Percentiles rank a stretch among this genome's conserved stretches.
phyloP scores from a whole-genome alignment of 2,888 invertebrate species.

The Dorcus hopei region DNA sequence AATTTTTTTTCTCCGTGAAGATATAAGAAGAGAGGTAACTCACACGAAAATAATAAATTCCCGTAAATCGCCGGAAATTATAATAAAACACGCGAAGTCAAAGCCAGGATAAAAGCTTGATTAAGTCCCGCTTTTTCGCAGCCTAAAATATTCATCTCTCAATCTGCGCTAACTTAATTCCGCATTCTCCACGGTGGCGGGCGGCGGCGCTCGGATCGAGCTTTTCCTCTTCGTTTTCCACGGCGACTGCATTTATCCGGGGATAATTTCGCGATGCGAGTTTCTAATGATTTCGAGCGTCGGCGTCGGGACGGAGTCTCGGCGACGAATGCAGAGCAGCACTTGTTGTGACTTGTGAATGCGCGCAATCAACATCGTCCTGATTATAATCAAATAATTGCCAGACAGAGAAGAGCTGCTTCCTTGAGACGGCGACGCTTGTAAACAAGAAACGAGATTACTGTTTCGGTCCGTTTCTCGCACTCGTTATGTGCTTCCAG shows the following conservation, averaged over 20 bases:
- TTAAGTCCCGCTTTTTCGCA: conserved; percentile 8
- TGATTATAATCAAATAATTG: conserved; percentile 37
- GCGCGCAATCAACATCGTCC: conserved; percentile 33
- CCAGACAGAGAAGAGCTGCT: conserved; percentile 8
- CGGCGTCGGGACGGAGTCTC: background rate
- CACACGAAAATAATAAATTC: too few relatives aligned
- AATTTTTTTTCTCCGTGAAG: too few relatives aligned
- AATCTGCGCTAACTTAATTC: conserved; percentile 1
- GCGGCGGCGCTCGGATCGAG: too few relatives aligned
- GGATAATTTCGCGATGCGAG: background rate
- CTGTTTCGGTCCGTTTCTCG: background rate
- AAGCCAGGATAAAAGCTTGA: conserved; percentile 12
- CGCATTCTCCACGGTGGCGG: background rate
- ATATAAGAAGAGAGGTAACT: too few relatives aligned
- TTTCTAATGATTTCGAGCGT: background rate
- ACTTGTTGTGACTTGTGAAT: conserved; percentile 27
- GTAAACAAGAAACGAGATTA: conserved; percentile 33
- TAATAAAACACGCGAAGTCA: background rate
- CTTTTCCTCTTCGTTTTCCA: too few relatives aligned
- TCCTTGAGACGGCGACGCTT: conserved; percentile 16
- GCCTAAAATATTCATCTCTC: background rate
- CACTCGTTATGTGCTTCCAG: too few relatives aligned
- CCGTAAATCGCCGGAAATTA: background rate
- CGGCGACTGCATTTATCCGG: too few relatives aligned
- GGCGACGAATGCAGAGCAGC: background rate